A percentile compares a stretch with the other conserved stretches of the same genome.
Conservation (phyloP, 2,797 vertebrate species). For the Myoxocephalus aenaeus region DNA sequence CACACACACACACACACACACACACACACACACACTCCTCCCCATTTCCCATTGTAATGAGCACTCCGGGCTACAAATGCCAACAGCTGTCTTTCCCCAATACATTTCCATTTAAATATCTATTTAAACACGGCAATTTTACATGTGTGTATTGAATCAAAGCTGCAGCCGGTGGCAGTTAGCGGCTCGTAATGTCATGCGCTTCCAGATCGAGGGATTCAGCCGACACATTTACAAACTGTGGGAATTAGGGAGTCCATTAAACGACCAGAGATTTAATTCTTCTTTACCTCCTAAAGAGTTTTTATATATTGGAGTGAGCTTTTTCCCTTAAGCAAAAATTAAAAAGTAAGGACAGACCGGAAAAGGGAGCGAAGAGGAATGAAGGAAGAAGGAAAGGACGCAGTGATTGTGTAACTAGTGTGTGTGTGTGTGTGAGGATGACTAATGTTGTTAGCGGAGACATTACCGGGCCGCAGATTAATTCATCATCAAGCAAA, state of each 20-base stretch:
- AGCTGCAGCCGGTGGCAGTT: slow-evolving; percentile 41
- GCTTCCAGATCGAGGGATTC: slow-evolving; percentile 43
- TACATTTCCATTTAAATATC: slow-evolving; percentile 83
- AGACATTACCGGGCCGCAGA: slow-evolving; percentile 79
- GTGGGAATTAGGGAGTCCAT: slow-evolving; percentile 11
- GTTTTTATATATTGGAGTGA: background rate
- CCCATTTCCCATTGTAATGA: slow-evolving; percentile 94
- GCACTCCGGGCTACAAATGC: slow-evolving; percentile 88
- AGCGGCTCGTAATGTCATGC: slow-evolving; percentile 50
- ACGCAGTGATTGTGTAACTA: slow-evolving; percentile 40
- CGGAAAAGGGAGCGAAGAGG: too few relatives aligned
- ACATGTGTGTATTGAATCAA: slow-evolving; percentile 76
- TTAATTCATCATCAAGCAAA: slow-evolving; percentile 88
- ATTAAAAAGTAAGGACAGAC: background rate
- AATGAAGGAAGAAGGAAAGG: background rate
- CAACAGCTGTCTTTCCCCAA: slow-evolving; percentile 80
- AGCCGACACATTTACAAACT: slow-evolving; percentile 56
- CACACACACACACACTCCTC: slow-evolving; percentile 64
- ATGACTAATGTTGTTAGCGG: slow-evolving; percentile 84
- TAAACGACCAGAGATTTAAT: slow-evolving; percentile 4
- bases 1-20: slow-evolving; percentile 66
- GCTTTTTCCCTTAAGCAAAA: background rate
- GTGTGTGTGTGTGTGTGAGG: slow-evolving; percentile 35
- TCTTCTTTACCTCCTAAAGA: background rate
- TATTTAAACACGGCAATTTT: slow-evolving; percentile 74